Base-by-base conservation (phyloP, 2,797 vertebrate genomes). In the Brotula barbata region DNA sequence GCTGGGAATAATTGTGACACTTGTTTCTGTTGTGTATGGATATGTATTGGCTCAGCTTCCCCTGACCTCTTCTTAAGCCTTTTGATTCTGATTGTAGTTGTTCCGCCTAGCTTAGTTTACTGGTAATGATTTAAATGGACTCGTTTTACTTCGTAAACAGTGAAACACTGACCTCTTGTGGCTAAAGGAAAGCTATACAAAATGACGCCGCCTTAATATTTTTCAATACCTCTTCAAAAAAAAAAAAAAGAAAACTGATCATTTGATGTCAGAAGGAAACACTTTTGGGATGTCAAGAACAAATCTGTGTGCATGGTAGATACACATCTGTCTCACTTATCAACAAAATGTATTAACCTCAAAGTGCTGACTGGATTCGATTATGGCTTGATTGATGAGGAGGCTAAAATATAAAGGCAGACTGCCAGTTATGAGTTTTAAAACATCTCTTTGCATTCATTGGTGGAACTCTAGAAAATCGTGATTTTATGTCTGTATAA, bases 91-190 rank as follows among this genome's bases (percentile, higher is more conserved):
- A 3, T 51, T 1, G 41, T 19, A 36, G 25, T 68, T 60, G 48
- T 25, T 41, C 46, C 48, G 21, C 44, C n/a, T n/a, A n/a, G n/a
- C n/a, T n/a, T n/a, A n/a, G n/a, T n/a, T n/a, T n/a, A n/a, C n/a
- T n/a, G n/a, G n/a, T n/a, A n/a, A n/a, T n/a, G n/a, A n/a, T n/a
- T n/a, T n/a, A n/a, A n/a, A n/a, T n/a, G n/a, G n/a, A n/a, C 7
- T 14, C 11, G 12, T 1, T 60, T 54, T 23, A 2, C 51, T 57
- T 57, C 37, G 79, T 67, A 63, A 1, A 47, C 60, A 43, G 23
- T 58, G 1, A 58, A 86, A 87, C 61, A 51, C 44, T 63, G 86
- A 68, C 88, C 79, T 86, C 90, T 89, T 70, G 83, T 85, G 88
- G 75, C n/a, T 15, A 14, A 34, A 13, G 3, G 22, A 13, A 37